Evolutionary conservation across 2,888 invertebrate genomes (phyloP).

Genomic region (Arge pagana): DNA sequence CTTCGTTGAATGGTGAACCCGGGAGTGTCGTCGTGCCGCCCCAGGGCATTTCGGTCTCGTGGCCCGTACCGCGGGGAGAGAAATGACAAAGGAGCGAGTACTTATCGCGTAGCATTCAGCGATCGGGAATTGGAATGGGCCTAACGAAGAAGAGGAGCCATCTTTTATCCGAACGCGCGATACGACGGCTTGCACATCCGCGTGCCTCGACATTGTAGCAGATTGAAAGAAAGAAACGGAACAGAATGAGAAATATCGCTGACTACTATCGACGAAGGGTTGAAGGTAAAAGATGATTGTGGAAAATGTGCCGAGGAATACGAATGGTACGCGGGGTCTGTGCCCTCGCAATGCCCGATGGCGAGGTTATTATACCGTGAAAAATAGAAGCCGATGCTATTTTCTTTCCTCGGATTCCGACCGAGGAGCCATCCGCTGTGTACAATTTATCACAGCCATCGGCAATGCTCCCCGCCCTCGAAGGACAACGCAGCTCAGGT

Average conservation of each 20-base stretch:
- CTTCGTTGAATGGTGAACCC: conserved; percentile 33
- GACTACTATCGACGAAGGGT: conserved; percentile 4
- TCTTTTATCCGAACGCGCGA: conserved; percentile 12
- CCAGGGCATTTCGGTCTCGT: conserved; percentile 29
- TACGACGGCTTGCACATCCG: conserved; percentile 8
- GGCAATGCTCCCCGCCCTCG: no score
- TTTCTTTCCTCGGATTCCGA: no score
- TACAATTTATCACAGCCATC: no score
- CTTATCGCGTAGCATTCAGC: conserved; percentile 31
- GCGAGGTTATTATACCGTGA: no score
- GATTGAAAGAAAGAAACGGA: no score
- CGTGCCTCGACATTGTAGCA: conserved; percentile 11
- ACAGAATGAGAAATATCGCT: no score
- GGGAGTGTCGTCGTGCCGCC: conserved; percentile 38
- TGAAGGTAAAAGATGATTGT: not conserved
- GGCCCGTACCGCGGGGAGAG: conserved; percentile 26
- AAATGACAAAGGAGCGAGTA: conserved; percentile 39
- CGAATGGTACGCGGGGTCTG: no score
- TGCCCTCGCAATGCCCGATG: no score
- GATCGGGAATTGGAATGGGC: conserved; percentile 23
- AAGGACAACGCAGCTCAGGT: not conserved
- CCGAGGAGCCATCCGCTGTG: no score
- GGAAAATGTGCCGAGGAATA: no score
- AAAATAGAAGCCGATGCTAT: no score
- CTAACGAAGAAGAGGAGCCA: conserved; percentile 21